Percentiles rank a stretch among this genome's conserved stretches.
These are phyloP conservation scores for Kryphioiulus occultus DNA, from an alignment of 2,888 invertebrate species.

Conservation along the genomic window DNA sequence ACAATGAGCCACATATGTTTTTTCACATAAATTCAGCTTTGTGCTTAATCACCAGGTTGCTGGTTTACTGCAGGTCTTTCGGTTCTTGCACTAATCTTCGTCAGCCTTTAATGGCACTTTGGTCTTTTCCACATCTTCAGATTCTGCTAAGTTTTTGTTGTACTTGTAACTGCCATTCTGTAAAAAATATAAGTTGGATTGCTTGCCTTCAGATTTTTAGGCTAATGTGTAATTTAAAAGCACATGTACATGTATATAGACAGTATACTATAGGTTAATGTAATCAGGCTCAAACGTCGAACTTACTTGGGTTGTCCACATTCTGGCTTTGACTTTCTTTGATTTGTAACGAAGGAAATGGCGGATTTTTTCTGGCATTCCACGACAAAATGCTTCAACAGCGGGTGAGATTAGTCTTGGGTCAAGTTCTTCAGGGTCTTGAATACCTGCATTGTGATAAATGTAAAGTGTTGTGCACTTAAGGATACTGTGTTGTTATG, in stretches of 20 bases:
- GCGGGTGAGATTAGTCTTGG: conserved; percentile 39
- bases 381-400: conserved; percentile 24
- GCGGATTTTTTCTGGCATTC: conserved; percentile 46
- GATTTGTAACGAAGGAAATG: conserved; percentile 44
- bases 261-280: too few relatives aligned
- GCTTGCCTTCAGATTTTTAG: too few relatives aligned
- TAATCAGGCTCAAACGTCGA: neutral
- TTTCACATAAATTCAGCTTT: too few relatives aligned
- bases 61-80: too few relatives aligned
- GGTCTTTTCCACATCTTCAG: neutral
- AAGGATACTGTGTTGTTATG: neutral
- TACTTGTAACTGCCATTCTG: neutral
- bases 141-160: neutral
- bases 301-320: neutral
- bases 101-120: neutral
- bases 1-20: too few relatives aligned
- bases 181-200: neutral
- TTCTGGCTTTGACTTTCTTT: conserved; percentile 35
- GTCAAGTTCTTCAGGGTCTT: conserved; percentile 47
- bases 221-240: too few relatives aligned
- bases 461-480: neutral
- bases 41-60: too few relatives aligned
- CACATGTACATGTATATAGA: too few relatives aligned
- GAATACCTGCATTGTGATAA: neutral
- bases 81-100: too few relatives aligned